Evolutionary conservation across 2,113 vertebrate species (phyloP).

Genomic region (Rhinogobius similis): DNA sequence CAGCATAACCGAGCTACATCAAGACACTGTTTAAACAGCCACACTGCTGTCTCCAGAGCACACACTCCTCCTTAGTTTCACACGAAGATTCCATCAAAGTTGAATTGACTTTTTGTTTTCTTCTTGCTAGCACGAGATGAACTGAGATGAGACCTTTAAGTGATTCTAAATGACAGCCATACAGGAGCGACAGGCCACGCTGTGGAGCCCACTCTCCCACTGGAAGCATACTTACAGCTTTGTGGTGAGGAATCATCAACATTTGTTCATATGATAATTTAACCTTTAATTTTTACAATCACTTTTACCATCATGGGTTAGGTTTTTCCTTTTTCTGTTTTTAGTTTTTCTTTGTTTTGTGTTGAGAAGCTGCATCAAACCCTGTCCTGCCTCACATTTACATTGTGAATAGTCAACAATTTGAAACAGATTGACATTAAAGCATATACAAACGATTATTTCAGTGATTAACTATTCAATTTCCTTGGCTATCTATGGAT

Average conservation of each 20-base stretch:
- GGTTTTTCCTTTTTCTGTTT: too few species aligned
- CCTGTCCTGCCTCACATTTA: too few species aligned
- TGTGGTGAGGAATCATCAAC: background rate
- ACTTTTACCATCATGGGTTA: background rate
- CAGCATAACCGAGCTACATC: constrained; percentile 51
- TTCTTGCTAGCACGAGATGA: constrained; percentile 22
- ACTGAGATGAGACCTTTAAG: constrained; percentile 26
- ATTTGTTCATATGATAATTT: constrained; percentile 1
- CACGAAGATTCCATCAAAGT: constrained; percentile 58
- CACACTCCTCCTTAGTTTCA: constrained; percentile 28
- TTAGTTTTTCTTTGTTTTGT: too few species aligned
- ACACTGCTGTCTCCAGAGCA: constrained; percentile 7
- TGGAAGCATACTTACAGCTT: background rate
- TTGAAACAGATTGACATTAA: too few species aligned
- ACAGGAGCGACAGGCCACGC: constrained; percentile 27
- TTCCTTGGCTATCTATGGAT: background rate
- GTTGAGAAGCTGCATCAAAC: too few species aligned
- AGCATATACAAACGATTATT: too few species aligned
- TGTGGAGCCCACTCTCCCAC: background rate
- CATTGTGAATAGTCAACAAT: too few species aligned
- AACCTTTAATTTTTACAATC: background rate
- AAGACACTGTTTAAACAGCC: constrained; percentile 54
- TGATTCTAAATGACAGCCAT: constrained; percentile 4
- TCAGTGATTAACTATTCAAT: too few species aligned
- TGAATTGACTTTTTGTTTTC: constrained; percentile 68